phyloP scores from a whole-genome alignment of 2,797 vertebrate species.

The Sebastes hopkinsi region DNA sequence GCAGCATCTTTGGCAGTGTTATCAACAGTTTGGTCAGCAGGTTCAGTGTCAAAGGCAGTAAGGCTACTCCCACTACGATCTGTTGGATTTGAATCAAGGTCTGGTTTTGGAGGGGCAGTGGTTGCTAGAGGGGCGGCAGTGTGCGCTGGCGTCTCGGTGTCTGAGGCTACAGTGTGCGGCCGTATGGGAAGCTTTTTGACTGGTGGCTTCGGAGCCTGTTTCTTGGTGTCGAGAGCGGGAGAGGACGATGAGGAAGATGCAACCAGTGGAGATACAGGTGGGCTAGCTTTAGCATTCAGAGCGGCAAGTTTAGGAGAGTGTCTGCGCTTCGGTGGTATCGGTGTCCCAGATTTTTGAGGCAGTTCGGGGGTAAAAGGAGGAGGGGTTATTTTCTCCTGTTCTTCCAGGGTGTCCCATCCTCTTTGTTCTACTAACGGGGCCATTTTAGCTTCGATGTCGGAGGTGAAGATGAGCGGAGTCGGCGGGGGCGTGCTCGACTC shows the following conservation, averaged over 20 bases:
- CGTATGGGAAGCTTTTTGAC: constrained; percentile 19
- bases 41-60: constrained; percentile 27
- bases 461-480: constrained; percentile 46
- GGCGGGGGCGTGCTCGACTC: constrained; percentile 60
- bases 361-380: constrained; percentile 56
- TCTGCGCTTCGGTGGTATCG: constrained; percentile 77
- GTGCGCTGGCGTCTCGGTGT: constrained; percentile 32
- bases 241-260: constrained; percentile 49
- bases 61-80: constrained; percentile 21
- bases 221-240: constrained; percentile 46
- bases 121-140: constrained; percentile 32
- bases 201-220: constrained; percentile 58
- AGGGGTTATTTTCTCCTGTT: constrained; percentile 38
- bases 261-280: constrained; percentile 72
- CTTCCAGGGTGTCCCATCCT: constrained; percentile 27
- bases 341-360: constrained; percentile 67
- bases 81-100: constrained; percentile 5
- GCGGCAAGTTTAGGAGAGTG: constrained; percentile 77
- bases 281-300: constrained; percentile 66
- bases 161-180: constrained; percentile 43
- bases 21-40: constrained; percentile 27
- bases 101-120: constrained; percentile 35
- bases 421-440: constrained; percentile 68
- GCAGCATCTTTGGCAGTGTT: constrained; percentile 44
- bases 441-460: constrained; percentile 67